Base-by-base conservation (phyloP, 2,888 invertebrate genomes). In the Stenodema calcarata region DNA sequence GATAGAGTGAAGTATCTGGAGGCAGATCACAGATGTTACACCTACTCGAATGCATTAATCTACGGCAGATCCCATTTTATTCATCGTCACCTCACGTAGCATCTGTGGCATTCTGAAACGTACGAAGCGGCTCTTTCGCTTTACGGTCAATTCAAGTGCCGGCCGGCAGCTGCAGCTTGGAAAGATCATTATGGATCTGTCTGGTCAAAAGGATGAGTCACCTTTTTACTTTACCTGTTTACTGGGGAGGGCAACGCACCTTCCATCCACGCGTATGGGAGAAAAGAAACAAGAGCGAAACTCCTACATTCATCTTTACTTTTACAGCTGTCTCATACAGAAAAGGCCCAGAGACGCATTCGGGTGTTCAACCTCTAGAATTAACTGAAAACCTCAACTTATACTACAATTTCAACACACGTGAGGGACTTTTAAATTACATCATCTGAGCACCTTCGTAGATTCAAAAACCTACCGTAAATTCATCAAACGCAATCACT, bases 191-290 rank as follows among this genome's bases (percentile, higher is more conserved):
- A 50, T 50, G 50, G n/a, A 50, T 50, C 50, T 18, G 50, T n/a
- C 50, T 50, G 50, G 50, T 76, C 76, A 76, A 76, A 35, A 6
- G 41, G 76, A 79, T 47, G 79, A 79, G 79, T 79, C 79, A 79
- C 27, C 27, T 23, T 79, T 23, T 76, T 30, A 28, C 35, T 28
- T 27, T 44, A 47, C 79, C 79, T 79, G 79, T 79, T 79, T 79
- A 79, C 79, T 47, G 79, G n/a, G 16, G 76, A 79, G 79, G 79
- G 23, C 79, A 79, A 79, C 79, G 79, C 79, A 79, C 79, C 47
- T 75, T 76, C 41, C 14, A 35, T 35, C n/a, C 76, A 41, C 41
- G 35, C 7, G 6, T 41, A 11, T 4, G 11, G n/a, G 16, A 35
- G n/a, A 76, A n/a, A 50, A 4, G n/a, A 16, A 76, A 11, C n/a